Conservation (phyloP, 1,140 invertebrate genomes). For the Phymorhynchus buccinoides region DNA sequence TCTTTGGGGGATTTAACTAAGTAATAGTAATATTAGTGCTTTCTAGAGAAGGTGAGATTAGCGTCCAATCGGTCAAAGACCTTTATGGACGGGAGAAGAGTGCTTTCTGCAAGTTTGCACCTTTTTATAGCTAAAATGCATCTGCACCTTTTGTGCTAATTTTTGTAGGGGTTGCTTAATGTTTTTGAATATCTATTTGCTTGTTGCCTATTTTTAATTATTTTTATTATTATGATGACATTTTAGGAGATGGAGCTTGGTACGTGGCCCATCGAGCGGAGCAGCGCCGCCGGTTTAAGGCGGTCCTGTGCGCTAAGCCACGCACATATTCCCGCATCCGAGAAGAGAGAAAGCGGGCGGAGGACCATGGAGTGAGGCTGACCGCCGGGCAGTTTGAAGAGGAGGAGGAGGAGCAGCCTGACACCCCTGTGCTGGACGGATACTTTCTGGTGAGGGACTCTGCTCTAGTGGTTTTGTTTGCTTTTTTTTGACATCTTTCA, state of each 20-base stretch:
- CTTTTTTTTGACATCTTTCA: neutral
- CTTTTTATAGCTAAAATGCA: no score
- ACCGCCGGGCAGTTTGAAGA: slow-evolving; percentile 45
- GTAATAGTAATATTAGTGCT: no score
- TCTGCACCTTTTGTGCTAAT: no score
- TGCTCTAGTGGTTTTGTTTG: neutral
- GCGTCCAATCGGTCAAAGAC: no score
- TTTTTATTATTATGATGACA: no score
- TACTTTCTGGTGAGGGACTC: slow-evolving; percentile 68
- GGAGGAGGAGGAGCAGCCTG: slow-evolving; percentile 56
- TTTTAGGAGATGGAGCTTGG: slow-evolving; percentile 68
- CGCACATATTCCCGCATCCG: slow-evolving; percentile 69
- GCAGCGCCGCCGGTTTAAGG: slow-evolving; percentile 69
- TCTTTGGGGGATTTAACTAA: no score
- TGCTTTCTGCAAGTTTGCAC: no score
- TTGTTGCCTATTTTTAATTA: no score
- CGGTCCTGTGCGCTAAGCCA: slow-evolving; percentile 69
- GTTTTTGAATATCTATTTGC: no score
- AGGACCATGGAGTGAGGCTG: slow-evolving; percentile 56
- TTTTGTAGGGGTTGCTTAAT: no score
- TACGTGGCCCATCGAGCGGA: slow-evolving; percentile 67
- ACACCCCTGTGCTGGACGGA: slow-evolving; percentile 66
- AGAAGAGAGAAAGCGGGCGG: slow-evolving; percentile 64
- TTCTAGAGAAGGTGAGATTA: no score
- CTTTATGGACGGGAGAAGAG: no score